These are phyloP conservation scores for Alca torda DNA, from an alignment of 2,797 vertebrate species.

Conservation along the genomic window DNA sequence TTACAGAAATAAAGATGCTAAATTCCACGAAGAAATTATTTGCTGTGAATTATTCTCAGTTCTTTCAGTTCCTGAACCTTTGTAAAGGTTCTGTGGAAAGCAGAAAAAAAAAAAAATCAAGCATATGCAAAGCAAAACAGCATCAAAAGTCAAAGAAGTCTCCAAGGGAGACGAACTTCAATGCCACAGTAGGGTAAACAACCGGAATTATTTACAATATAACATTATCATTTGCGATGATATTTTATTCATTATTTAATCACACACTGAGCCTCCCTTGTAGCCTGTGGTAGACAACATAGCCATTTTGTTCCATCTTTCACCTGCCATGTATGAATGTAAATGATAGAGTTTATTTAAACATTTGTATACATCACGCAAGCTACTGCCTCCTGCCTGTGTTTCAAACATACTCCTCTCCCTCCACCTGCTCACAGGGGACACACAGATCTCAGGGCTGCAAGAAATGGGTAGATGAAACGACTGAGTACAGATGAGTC, in stretches of 20 bases:
- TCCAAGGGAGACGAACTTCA: conserved; percentile 55
- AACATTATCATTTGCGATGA: conserved; percentile 27
- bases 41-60: conserved; percentile 32
- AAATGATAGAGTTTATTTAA: background rate
- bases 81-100: background rate
- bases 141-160: conserved; percentile 56
- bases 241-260: conserved; percentile 68
- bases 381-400: background rate
- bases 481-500: background rate
- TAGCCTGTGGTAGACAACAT: background rate
- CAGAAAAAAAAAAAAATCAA: background rate
- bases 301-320: conserved; percentile 18
- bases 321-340: background rate
- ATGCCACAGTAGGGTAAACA: conserved; percentile 44
- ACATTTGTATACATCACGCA: background rate
- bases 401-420: background rate
- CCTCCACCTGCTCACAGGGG: background rate
- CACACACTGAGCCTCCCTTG: background rate
- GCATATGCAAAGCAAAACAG: conserved; percentile 51
- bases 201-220: conserved; percentile 66
- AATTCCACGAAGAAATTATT: background rate
- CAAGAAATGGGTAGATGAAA: background rate
- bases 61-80: background rate
- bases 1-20: conserved; percentile 4
- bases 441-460: background rate